phyloP scores from a whole-genome alignment of 2,888 invertebrate species.

The Hirudinaria manillensis region DNA sequence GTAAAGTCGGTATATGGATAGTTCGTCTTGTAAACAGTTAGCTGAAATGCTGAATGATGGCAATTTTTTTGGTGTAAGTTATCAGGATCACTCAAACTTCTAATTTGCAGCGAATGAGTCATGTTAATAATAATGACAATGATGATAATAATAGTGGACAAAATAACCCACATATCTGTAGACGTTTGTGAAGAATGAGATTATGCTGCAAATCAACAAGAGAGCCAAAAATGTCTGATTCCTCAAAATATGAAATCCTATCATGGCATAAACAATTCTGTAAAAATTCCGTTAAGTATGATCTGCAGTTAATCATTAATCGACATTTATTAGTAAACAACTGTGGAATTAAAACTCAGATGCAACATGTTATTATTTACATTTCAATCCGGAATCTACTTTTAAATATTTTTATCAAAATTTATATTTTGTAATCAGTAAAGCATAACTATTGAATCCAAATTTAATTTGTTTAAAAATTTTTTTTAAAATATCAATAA shows the following conservation, averaged over 20 bases:
- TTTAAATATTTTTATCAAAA: neutral
- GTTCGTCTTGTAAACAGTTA: too few species aligned
- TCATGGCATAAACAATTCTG: neutral
- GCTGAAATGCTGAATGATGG: too few species aligned
- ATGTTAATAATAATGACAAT: too few species aligned
- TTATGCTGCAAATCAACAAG: constrained; percentile 1
- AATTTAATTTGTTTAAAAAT: constrained; percentile 7
- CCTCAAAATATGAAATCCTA: neutral
- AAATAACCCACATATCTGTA: neutral
- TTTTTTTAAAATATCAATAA: neutral
- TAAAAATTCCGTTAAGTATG: too few species aligned
- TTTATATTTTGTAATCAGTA: neutral
- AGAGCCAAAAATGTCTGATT: neutral
- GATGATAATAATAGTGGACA: too few species aligned
- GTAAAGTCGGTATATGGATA: neutral
- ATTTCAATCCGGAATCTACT: neutral
- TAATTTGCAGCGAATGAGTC: too few species aligned
- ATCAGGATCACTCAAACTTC: too few species aligned
- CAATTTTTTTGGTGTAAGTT: too few species aligned
- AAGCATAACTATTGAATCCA: neutral
- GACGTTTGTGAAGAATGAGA: constrained; percentile 10
- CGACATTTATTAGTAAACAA: too few species aligned
- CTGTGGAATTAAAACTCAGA: too few species aligned
- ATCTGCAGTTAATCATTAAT: too few species aligned
- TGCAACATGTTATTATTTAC: too few species aligned